Base-by-base conservation (phyloP, 2,888 invertebrate genomes). In the Xestobium rufovillosum region DNA sequence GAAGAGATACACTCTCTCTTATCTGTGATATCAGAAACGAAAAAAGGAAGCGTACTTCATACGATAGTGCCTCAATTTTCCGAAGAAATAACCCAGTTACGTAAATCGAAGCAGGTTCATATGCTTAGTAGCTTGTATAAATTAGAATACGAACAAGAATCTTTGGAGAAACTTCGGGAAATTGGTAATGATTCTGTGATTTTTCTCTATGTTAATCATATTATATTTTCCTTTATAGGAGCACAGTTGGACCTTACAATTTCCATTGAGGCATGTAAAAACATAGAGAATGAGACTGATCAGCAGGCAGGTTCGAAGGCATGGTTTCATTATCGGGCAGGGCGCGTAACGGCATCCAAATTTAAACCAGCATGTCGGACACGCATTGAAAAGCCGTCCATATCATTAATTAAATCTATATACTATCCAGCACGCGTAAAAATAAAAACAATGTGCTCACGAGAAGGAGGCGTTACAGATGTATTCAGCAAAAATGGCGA, bases 401-500 rank as follows among this genome's bases (percentile, higher is more conserved):
- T 32, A 6, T 35, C 35, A 10, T 15, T 35, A 4, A 6, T 35
- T 3, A 35, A 35, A 15, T 14, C 23, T 3, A 33, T 35, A 9
- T 35, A 29, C 17, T 35, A 35, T 32, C 35, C 36, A 15, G 4
- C 4, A 11, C 13, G 10, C 2, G n/a, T 10, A 12, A 31, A n/a
- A 14, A 2, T 16, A 32, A 11, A 19, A 31, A 31, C 31, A 31
- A 14, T 36, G 31, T 13, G n/a, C 9, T 13, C 30, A 36, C 25
- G 35, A 41, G 35, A 41, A 37, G 29, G 26, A 26, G 9, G 43
- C 38, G 8, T 16, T 43, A 8, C 16, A 31, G 4, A 10, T 27
- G 11, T 43, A 37, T 28, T 19, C 17, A 14, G 17, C 9, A 8
- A 26, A 14, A 30, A 39, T 43, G 39, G n/a, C 14, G n/a, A 9